A percentile compares a stretch with the other conserved stretches of the same genome.
Conservation (phyloP, 2,797 vertebrate genomes). For the Alfaro cultratus region DNA sequence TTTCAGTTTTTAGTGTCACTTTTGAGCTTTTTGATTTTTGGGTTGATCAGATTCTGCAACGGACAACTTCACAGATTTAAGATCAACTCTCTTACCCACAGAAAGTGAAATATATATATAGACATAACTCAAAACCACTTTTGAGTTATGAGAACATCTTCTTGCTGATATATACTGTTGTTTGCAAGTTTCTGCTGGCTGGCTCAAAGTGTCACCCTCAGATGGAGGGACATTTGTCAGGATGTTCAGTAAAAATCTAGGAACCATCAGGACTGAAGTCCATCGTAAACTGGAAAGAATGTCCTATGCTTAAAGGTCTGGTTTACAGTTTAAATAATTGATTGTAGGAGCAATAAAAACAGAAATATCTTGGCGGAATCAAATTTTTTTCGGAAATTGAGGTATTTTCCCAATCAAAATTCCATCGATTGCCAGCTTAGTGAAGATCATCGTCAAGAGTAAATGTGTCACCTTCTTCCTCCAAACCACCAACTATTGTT, state of each 20-base stretch:
- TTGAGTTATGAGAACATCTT: background rate
- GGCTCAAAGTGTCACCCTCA: background rate
- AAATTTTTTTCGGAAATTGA: background rate
- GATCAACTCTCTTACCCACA: background rate
- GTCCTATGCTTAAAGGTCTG: too few species aligned
- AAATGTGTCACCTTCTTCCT: background rate
- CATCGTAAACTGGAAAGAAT: background rate
- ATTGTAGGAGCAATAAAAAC: background rate
- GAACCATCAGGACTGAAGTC: background rate
- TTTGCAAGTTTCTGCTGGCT: background rate
- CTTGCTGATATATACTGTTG: background rate
- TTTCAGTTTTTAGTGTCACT: background rate
- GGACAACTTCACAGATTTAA: background rate
- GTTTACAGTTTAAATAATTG: too few species aligned
- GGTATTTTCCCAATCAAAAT: background rate
- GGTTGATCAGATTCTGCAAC: background rate
- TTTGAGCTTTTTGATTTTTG: background rate
- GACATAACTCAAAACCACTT: background rate
- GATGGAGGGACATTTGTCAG: background rate
- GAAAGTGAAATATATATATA: background rate
- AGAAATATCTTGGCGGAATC: background rate
- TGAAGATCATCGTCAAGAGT: background rate
- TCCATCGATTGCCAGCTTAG: background rate
- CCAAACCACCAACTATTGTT: background rate
- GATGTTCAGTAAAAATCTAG: background rate